Evolutionary conservation across 2,888 invertebrate genomes (phyloP).

Genomic region (Amblyteles armatorius): DNA sequence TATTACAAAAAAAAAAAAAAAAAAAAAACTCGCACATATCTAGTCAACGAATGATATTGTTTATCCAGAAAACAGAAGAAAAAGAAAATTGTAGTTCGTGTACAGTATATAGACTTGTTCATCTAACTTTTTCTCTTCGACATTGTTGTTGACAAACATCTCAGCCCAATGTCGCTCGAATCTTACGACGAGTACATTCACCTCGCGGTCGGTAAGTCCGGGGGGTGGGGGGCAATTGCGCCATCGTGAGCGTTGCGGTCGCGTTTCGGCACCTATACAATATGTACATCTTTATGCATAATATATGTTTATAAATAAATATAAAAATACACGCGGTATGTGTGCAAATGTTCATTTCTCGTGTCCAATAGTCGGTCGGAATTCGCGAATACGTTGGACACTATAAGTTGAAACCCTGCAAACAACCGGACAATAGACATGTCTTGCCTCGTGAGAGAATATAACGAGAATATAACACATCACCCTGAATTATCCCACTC

Average conservation of each 20-base stretch:
- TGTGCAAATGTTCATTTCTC: slow-evolving; percentile 21
- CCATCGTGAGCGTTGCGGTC: slow-evolving; percentile 59
- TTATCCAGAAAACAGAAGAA: too few relatives aligned
- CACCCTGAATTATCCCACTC: too few relatives aligned
- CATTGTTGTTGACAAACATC: not conserved
- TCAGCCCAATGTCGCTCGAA: slow-evolving; percentile 72
- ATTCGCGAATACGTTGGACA: slow-evolving; percentile 56
- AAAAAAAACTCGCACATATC: too few relatives aligned
- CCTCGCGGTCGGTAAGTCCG: slow-evolving; percentile 72
- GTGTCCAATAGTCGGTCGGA: slow-evolving; percentile 51
- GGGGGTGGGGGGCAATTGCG: slow-evolving; percentile 51
- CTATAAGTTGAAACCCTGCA: not conserved
- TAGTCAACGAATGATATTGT: too few relatives aligned
- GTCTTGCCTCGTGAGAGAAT: too few relatives aligned
- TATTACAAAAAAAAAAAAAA: too few relatives aligned
- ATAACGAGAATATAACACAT: too few relatives aligned
- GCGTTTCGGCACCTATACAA: slow-evolving; percentile 35
- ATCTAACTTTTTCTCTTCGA: slow-evolving; percentile 5
- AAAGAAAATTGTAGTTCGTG: too few relatives aligned
- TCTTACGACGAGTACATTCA: slow-evolving; percentile 77
- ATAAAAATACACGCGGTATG: slow-evolving; percentile 17
- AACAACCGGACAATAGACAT: not conserved
- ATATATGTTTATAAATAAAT: not conserved
- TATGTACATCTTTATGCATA: slow-evolving; percentile 8
- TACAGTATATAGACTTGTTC: not conserved